Base-by-base conservation (phyloP, 2,797 vertebrate species). In the Acestrorhynchus altus region DNA sequence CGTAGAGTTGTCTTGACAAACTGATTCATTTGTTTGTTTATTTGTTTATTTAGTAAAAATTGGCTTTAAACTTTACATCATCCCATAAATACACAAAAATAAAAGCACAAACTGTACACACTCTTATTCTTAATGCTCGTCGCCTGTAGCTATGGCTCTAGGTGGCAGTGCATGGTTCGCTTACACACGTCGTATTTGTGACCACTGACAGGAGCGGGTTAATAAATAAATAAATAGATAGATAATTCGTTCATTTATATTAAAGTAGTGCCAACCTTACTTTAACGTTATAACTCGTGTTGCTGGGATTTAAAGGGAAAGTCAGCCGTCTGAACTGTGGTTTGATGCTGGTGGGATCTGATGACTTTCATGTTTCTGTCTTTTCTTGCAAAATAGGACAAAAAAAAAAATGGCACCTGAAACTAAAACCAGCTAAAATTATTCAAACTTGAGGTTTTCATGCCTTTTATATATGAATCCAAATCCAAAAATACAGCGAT, bases 41-140 rank as follows among this genome's bases (percentile, higher is more conserved):
- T 92, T 92, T 92, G 24, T 26, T 13, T 56, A 24, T 54, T 86
- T 83, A 84, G 44, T 82, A 74, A 80, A 75, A 84, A 79, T 82
- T 35, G 71, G 83, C 82, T 84, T 78, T 57, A 68, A 84, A 74
- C 83, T 86, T 78, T 85, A 86, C 89, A 87, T 56, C n/a, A 60
- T 90, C 78, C 84, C 86, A 90, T 91, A 88, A 90, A 91, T 88
- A 89, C 82, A 44, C 69, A 88, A 83, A 88, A 91, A 90, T 89
- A 90, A 88, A 77, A 90, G 82, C 84, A 77, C 64, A 83, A 85
- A 85, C 85, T 89, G 61, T 74, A 79, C 72, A 78, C 65, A 26
- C 51, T 15, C 13, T 44, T 18, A 47, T 0, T 51, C 26, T 40
- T 9, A 18, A n/a, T 13, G 80, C n/a, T 77, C 13, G 4, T 6